Evolutionary conservation across 2,888 invertebrate species (phyloP).

Genomic region (Orthosia gracilis): DNA sequence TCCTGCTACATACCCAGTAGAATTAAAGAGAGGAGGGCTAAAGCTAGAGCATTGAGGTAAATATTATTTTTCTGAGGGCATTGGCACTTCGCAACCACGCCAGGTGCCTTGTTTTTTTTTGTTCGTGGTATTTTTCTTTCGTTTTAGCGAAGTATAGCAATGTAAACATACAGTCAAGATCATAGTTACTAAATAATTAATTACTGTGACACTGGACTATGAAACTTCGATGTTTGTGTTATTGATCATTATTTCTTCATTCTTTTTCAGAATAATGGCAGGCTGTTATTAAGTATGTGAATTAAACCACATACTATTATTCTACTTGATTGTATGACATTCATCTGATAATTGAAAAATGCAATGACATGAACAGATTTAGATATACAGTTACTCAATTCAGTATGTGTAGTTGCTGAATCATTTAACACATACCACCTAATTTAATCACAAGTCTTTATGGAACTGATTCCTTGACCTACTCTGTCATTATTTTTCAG

Average conservation of each 20-base stretch:
- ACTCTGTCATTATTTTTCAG: conserved; percentile 73
- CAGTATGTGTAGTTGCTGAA: background rate
- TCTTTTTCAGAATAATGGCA: conserved; percentile 29
- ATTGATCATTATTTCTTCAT: conserved; percentile 29
- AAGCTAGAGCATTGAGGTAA: conserved; percentile 92
- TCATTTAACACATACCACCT: background rate
- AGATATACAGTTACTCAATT: background rate
- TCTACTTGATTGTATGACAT: background rate
- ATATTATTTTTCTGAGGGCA: conserved; percentile 55
- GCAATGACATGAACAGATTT: background rate
- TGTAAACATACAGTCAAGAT: conserved; percentile 13
- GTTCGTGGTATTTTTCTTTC: conserved; percentile 31
- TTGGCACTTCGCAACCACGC: conserved; percentile 43
- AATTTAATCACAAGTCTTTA: background rate
- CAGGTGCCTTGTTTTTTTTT: conserved; percentile 31
- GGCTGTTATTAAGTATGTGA: conserved; percentile 31
- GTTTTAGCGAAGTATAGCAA: conserved; percentile 14
- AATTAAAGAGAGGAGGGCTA: conserved; percentile 94
- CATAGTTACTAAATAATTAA: background rate
- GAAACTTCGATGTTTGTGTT: conserved; percentile 18
- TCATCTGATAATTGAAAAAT: background rate
- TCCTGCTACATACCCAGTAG: conserved; percentile 94
- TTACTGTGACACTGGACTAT: conserved; percentile 1
- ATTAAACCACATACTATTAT: background rate
- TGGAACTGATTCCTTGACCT: conserved; percentile 31